Base-by-base conservation (phyloP, 1,140 invertebrate species). In the Leguminivora glycinivorella region DNA sequence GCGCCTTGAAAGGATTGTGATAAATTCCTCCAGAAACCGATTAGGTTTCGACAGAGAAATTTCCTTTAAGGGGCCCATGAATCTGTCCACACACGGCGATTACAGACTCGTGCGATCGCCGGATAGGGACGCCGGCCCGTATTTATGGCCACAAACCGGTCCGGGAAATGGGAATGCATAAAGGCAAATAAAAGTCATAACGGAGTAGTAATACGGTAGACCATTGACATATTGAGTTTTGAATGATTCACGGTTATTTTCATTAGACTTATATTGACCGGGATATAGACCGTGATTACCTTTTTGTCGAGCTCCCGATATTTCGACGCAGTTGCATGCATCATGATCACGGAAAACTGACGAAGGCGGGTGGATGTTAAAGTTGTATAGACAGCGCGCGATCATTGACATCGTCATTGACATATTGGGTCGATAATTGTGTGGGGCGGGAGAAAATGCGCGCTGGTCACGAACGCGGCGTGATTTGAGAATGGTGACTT, bases 141-240 rank as follows among this genome's bases (percentile, higher is more conserved):
- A 77, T 79, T 75, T 81, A 75, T 74, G 68, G 67, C 67, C 73
- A 71, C 14, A 67, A 82, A 82, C 83, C 81, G 77, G 84, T 85
- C 80, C 31, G 4, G 34, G 70, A 40, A 60, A 19, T 67, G 43
- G 40, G 25, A 43, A 75, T 76, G 77, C 67, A 76, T 31, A 68
- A 74, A 82, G 83, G 81, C 83, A 86, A 87, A 88, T 88, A 84
- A 79, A 86, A 83, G 83, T 84, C 78, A 82, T 84, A 89, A 87
- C 82, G 81, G 79, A 78, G 78, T 43, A 52, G 47, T 52, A 52
- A 52, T 78, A 70, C 73, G 74, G 82, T 73, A 77, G 76, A 77
- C 81, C 75, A 69, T 69, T 69, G 40, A 12, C 68, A 78, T n/a
- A n/a, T n/a, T n/a, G n/a, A n/a, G n/a, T n/a, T n/a, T n/a, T n/a